Base-by-base conservation (phyloP, 2,888 invertebrate species). In the Sepioteuthis lessoniana region DNA sequence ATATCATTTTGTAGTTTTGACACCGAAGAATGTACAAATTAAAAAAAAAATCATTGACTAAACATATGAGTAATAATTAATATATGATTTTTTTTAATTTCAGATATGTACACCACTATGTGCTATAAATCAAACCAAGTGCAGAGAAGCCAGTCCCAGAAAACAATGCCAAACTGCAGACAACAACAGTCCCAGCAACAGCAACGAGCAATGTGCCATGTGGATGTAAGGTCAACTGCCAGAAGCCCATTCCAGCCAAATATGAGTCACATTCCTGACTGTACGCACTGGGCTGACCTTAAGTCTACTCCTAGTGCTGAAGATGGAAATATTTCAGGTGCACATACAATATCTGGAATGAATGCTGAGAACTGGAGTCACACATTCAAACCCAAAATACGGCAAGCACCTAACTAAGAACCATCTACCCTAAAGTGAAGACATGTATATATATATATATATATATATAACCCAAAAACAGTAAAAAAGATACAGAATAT, bases 301-400 rank as follows among this genome's bases (percentile, higher is more conserved):
- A 76, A 76, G 35, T n/a, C n/a, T 13, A 76, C 76, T n/a, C 35
- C n/a, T 35, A 76, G 16, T 16, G 35, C 76, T 16, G 76, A 76
- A n/a, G 76, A 76, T 13, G 76, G 76, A 16, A 76, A 76, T 76
- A 76, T 76, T 76, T 76, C 76, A 16, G 35, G 76, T n/a, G n/a
- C 76, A 76, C 76, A 76, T 10, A 76, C 76, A 35, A 76, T 76
- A 76, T 76, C 76, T n/a, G 76, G 76, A 76, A 76, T 19, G n/a
- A 76, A 76, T 76, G n/a, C 76, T n/a, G 76, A 76, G 76, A 76
- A 76, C n/a, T 76, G 76, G 76, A 76, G 76, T 76, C 76, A 76
- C 35, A 76, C 76, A 19, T 76, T 76, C n/a, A 76, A 76, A 76
- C 76, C 76, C 13, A 76, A 76, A 76, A n/a, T 76, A 35, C n/a